A percentile compares a stretch with the other conserved stretches of the same genome.
These are phyloP conservation scores for Lates japonicus DNA, from an alignment of 2,797 vertebrate genomes.

Conservation along the genomic window DNA sequence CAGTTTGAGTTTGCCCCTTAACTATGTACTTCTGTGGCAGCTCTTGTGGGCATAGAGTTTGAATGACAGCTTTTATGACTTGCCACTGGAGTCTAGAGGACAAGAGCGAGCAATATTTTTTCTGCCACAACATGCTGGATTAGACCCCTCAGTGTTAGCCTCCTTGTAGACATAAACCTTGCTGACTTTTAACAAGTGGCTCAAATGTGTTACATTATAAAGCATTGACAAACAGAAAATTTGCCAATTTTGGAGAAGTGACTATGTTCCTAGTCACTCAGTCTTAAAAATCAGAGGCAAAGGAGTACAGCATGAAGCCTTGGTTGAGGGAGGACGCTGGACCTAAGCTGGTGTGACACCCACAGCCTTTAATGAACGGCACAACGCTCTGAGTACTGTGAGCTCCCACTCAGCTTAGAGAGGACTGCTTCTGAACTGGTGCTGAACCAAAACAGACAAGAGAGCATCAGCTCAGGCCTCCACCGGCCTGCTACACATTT, in stretches of 20 bases:
- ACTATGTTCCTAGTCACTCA: slow-evolving; percentile 50
- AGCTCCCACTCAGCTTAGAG: slow-evolving; percentile 76
- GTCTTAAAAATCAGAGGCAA: slow-evolving; percentile 64
- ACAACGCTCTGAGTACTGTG: slow-evolving; percentile 74
- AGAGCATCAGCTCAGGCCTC: slow-evolving; percentile 80
- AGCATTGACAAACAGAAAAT: slow-evolving; percentile 65
- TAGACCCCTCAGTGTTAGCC: slow-evolving; percentile 48
- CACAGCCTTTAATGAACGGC: slow-evolving; percentile 83
- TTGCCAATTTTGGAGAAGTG: slow-evolving; percentile 55
- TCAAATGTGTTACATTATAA: slow-evolving; percentile 61
- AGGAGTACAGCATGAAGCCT: slow-evolving; percentile 69
- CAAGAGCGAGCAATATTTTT: slow-evolving; percentile 58
- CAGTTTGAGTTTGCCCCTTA: slow-evolving; percentile 41
- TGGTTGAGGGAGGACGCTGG: slow-evolving; percentile 76
- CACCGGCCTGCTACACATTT: slow-evolving; percentile 83
- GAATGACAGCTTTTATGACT: slow-evolving; percentile 59
- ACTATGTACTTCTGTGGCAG: slow-evolving; percentile 43
- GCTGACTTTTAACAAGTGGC: slow-evolving; percentile 60
- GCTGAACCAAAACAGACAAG: slow-evolving; percentile 81
- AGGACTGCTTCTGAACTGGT: slow-evolving; percentile 80
- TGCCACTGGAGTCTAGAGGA: slow-evolving; percentile 45
- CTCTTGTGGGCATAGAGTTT: slow-evolving; percentile 40
- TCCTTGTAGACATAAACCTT: slow-evolving; percentile 59
- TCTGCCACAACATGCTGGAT: slow-evolving; percentile 49
- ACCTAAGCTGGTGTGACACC: slow-evolving; percentile 86